These are phyloP conservation scores for Forficula auricularia DNA, from an alignment of 1,140 invertebrate genomes.

Conservation along the genomic window DNA sequence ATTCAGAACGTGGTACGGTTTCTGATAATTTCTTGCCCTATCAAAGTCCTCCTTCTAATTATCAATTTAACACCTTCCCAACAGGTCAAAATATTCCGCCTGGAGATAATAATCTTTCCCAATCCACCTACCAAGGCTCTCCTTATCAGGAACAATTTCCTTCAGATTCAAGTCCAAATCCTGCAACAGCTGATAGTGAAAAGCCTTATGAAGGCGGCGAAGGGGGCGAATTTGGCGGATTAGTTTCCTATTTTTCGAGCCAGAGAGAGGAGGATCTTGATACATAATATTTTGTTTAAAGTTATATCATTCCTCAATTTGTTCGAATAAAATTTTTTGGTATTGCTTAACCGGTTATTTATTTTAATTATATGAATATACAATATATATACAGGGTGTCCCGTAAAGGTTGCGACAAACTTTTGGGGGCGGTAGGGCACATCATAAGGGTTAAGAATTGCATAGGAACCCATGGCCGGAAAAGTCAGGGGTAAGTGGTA, in stretches of 20 bases:
- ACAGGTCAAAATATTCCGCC: conserved; percentile 26
- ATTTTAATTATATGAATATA: no score
- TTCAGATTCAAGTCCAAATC: conserved; percentile 8
- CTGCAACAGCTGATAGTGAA: conserved; percentile 17
- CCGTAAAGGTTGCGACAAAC: no score
- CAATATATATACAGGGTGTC: no score
- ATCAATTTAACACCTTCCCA: conserved; percentile 31
- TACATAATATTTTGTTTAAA: conserved; percentile 24
- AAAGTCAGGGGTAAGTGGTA: no score
- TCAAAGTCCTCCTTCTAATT: conserved; percentile 28
- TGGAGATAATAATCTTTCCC: conserved; percentile 19
- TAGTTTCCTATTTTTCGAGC: conserved; percentile 75
- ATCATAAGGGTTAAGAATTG: no score
- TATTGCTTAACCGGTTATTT: no score
- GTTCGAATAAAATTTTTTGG: no score
- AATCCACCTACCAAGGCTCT: conserved; percentile 12
- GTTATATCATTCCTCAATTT: no score
- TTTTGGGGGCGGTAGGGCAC: no score
- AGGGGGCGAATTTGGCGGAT: conserved; percentile 56
- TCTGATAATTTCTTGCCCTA: conserved; percentile 29
- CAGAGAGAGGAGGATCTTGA: conserved; percentile 57
- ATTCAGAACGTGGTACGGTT: conserved; percentile 15
- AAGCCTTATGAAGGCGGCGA: conserved; percentile 34
- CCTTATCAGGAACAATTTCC: conserved; percentile 18
- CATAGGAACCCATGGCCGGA: no score